A percentile compares a stretch with the other conserved stretches of the same genome.
Evolutionary conservation across 2,888 invertebrate species (phyloP).

Genomic region (Nephrotoma guestfalica): DNA sequence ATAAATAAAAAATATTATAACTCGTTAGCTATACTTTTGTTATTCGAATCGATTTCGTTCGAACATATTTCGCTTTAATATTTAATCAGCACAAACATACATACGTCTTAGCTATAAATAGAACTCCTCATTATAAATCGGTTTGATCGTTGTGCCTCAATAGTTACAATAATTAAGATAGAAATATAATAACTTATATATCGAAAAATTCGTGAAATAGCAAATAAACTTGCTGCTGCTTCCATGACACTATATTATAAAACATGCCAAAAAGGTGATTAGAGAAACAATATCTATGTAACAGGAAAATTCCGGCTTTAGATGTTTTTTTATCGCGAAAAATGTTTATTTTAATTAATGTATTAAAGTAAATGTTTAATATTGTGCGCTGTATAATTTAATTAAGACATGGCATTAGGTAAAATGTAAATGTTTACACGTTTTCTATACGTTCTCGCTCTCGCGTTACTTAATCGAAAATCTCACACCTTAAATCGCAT

Average conservation of each 20-base stretch:
- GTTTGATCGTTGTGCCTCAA: not conserved
- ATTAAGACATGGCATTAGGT: not conserved
- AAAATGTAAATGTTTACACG: not conserved
- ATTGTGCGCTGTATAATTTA: not conserved
- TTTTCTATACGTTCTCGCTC: not conserved
- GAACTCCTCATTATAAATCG: not conserved
- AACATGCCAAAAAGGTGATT: not conserved
- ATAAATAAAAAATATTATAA: not conserved
- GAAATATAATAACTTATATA: not conserved
- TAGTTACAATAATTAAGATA: not conserved
- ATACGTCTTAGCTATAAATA: not conserved
- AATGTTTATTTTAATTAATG: not conserved
- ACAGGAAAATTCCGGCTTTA: not conserved
- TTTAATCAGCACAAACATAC: not conserved
- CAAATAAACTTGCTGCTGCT: not conserved
- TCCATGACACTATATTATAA: not conserved
- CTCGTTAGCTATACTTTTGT: not conserved
- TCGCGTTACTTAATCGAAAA: not conserved
- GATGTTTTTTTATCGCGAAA: not conserved
- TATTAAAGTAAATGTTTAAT: not conserved
- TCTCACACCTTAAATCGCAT: not conserved
- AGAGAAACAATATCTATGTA: not conserved
- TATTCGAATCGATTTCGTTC: not conserved
- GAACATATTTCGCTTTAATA: not conserved
- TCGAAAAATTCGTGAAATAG: not conserved